Base-by-base conservation (phyloP, 2,113 vertebrate species). In the Hiodon tergisus region DNA sequence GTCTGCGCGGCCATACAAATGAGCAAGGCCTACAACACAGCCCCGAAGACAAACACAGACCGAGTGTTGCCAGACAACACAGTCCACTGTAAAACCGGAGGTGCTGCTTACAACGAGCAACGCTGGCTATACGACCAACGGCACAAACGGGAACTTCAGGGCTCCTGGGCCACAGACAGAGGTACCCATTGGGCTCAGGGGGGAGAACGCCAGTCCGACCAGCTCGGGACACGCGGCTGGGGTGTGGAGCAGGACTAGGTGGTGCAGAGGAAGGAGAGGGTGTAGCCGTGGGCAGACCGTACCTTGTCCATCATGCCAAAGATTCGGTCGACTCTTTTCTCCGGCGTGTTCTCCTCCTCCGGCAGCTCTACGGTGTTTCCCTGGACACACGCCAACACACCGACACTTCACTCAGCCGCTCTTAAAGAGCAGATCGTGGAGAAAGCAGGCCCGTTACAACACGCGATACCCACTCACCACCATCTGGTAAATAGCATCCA, bases 251-350 rank as follows among this genome's bases (percentile, higher is more conserved):
- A 10, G 31, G 10, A 9, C 4, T 55, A 9, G 54, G 54, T 55
- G 4, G 54, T 55, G 54, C 4, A 55, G 9, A 46, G 59, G 61
- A n/a, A 16, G 61, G 3, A 14, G 58, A 9, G 7, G 61, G 61
- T 63, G 13, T 63, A 6, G 16, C 16, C 14, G 5, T 6, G 5
- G 51, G 17, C 13, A 4, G 46, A 2, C 65, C 59, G 17, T 75
- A 98, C 97, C 94, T 99, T 99, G 87, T 98, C 96, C 97, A 99
- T 98, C 96, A 98, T 97, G 78, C 97, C 94, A 55, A 99, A 99
- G 86, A 99, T 99, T 80, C 97, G 92, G 78, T 98, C 97, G 76
- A 99, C 97, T 52, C 97, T 86, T 84, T 98, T 98, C 82, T 98
- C 97, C 0, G 97, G 97, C 0, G 97, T 99, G 89, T 98, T 99